Evolutionary conservation across 1,140 invertebrate genomes (phyloP).

Genomic region (Phenacoccus solenopsis): DNA sequence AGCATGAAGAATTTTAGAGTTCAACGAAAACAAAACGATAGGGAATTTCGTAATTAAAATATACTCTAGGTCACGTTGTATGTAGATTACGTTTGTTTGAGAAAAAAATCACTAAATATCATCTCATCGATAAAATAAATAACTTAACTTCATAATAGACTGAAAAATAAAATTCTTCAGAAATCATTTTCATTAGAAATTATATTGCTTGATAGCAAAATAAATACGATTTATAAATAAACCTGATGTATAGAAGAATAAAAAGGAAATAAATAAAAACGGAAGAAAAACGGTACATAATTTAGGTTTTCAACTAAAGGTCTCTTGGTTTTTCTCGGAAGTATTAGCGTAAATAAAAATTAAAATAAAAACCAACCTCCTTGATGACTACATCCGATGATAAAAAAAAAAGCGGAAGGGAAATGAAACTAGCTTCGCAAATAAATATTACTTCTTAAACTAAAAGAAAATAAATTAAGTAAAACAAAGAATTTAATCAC

Average conservation of each 20-base stretch:
- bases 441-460: constrained; percentile 13
- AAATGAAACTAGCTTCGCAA: constrained; percentile 13
- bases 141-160: not conserved
- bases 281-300: not conserved
- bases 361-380: not conserved
- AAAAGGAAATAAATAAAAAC: not conserved
- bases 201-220: not conserved
- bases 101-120: too few relatives aligned
- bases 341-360: constrained; percentile 4
- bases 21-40: too few relatives aligned
- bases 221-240: not conserved
- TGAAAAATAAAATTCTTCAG: not conserved
- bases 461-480: constrained; percentile 17
- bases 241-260: not conserved
- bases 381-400: not conserved
- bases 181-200: not conserved
- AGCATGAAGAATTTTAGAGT: too few relatives aligned
- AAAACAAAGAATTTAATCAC: constrained; percentile 13
- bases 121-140: too few relatives aligned
- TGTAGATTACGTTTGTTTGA: too few relatives aligned
- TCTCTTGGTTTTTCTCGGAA: not conserved
- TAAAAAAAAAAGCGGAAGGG: not conserved
- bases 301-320: not conserved
- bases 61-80: too few relatives aligned
- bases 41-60: too few relatives aligned